phyloP scores from a whole-genome alignment of 2,888 invertebrate genomes.

The Pristionchus mayeri region DNA sequence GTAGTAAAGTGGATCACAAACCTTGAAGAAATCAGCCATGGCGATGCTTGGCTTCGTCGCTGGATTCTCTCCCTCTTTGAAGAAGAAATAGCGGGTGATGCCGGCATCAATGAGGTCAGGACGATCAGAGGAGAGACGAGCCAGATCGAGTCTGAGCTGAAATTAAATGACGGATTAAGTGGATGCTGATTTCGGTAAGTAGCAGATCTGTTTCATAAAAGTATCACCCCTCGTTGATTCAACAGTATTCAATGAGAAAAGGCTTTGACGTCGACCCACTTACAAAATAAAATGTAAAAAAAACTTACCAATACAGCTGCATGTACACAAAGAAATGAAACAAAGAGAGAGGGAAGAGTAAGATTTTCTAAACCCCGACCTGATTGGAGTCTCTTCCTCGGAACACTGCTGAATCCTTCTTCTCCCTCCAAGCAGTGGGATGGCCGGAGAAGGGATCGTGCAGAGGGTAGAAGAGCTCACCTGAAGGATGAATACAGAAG shows the following conservation, averaged over 20 bases:
- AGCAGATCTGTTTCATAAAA: not conserved
- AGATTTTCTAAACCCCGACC: not conserved
- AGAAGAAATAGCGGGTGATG: constrained; percentile 96
- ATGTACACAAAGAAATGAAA: too few species aligned
- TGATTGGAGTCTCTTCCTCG: constrained; percentile 48
- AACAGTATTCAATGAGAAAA: not conserved
- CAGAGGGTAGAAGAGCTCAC: not conserved
- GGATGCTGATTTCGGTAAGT: not conserved
- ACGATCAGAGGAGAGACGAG: constrained; percentile 69
- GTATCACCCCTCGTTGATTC: not conserved
- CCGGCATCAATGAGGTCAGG: constrained; percentile 87
- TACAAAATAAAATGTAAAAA: not conserved
- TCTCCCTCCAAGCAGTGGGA: constrained; percentile 37
- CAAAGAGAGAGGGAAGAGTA: too few species aligned
- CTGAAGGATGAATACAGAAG: not conserved
- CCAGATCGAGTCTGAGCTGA: constrained; percentile 42
- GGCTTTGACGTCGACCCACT: not conserved
- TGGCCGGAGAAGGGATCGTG: not conserved
- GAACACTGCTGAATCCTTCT: constrained; percentile 19
- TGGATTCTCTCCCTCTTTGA: constrained; percentile 75
- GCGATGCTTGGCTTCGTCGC: constrained; percentile 86
- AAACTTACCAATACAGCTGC: not conserved
- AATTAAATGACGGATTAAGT: not conserved
- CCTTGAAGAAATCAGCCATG: constrained; percentile 94
- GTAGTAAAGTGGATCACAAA: too few species aligned